A percentile compares a stretch with the other conserved stretches of the same genome.
Evolutionary conservation across 1,140 invertebrate species (phyloP).

Genomic region (Drosophila murphyi): DNA sequence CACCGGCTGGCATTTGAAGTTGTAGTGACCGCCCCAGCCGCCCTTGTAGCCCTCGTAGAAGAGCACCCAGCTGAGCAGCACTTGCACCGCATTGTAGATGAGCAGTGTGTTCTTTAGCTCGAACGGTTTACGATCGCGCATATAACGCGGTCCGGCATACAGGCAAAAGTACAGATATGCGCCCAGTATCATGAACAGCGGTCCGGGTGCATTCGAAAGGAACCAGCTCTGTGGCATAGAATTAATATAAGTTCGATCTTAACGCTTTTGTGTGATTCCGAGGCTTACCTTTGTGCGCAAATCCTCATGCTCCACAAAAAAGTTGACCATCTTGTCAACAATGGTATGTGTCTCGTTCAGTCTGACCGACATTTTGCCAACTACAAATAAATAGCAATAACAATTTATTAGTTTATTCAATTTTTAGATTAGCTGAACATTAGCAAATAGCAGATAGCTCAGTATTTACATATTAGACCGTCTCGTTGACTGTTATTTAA

Average conservation of each 20-base stretch:
- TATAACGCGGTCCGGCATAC: conserved; percentile 90
- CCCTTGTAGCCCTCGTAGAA: conserved; percentile 88
- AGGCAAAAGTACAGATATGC: conserved; percentile 90
- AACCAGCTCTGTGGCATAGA: conserved; percentile 91
- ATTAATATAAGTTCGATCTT: conserved; percentile 32
- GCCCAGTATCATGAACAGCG: conserved; percentile 89
- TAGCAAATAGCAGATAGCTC: conserved; percentile 21
- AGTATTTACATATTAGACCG: conserved; percentile 51
- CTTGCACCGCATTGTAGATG: conserved; percentile 92
- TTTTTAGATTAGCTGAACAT: background rate
- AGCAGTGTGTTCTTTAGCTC: conserved; percentile 91
- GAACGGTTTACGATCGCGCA: conserved; percentile 94
- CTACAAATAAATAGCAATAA: conserved; percentile 37
- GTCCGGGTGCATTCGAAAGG: conserved; percentile 91
- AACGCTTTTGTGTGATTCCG: background rate
- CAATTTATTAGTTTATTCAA: conserved; percentile 23
- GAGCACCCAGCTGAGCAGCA: conserved; percentile 89
- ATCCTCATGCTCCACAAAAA: conserved; percentile 84
- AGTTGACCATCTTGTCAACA: conserved; percentile 82
- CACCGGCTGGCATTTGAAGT: conserved; percentile 92
- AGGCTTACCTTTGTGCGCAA: conserved; percentile 72
- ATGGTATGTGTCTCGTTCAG: conserved; percentile 80
- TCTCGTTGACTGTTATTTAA: conserved; percentile 47
- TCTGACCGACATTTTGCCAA: conserved; percentile 69
- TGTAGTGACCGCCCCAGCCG: conserved; percentile 91